Evolutionary conservation across 2,797 vertebrate species (phyloP).

Genomic region (Rallus crepitans): DNA sequence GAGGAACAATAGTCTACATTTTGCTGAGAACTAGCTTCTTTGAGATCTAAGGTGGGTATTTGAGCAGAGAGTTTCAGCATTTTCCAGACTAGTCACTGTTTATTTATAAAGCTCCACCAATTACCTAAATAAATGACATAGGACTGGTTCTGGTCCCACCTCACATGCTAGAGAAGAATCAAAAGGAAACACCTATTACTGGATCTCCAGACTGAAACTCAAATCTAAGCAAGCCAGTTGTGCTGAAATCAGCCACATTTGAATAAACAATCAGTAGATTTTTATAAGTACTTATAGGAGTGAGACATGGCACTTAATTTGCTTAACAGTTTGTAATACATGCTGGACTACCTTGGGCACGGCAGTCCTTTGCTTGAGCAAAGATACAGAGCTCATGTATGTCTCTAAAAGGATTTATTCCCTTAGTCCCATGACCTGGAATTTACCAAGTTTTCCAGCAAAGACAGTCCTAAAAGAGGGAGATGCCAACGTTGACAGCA

Average conservation of each 20-base stretch:
- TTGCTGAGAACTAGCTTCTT: not conserved
- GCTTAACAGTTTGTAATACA: not conserved
- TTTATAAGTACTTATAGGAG: not conserved
- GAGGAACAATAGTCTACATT: not conserved
- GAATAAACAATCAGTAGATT: not conserved
- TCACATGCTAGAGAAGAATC: not conserved
- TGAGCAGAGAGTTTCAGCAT: not conserved
- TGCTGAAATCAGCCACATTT: not conserved
- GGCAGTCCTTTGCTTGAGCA: not conserved
- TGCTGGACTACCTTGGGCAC: accelerated
- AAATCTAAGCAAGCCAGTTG: not conserved
- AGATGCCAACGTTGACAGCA: not conserved
- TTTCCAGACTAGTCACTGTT: not conserved
- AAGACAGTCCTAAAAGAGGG: not conserved
- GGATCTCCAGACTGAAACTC: not conserved
- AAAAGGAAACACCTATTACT: not conserved
- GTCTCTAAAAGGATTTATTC: not conserved
- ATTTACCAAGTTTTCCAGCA: not conserved
- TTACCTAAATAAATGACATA: not conserved
- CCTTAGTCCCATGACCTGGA: not conserved
- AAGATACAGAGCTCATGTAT: not conserved
- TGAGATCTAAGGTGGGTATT: not conserved
- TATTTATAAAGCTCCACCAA: not conserved
- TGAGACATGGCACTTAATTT: not conserved
- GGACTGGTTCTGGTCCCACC: not conserved